Evolutionary conservation across 2,797 vertebrate genomes (phyloP).

Genomic region (Falco peregrinus): DNA sequence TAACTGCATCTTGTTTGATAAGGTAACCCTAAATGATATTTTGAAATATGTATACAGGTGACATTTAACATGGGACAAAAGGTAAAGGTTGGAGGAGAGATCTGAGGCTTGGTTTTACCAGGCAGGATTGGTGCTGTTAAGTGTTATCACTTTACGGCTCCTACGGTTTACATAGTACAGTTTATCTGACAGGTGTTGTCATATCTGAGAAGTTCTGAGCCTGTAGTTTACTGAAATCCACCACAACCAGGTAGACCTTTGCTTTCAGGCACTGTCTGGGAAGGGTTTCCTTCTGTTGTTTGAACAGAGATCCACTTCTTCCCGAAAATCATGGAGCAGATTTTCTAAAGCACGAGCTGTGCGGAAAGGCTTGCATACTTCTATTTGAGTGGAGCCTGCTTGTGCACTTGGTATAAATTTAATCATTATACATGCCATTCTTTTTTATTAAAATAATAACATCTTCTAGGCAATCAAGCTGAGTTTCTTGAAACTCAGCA

Average conservation of each 20-base stretch:
- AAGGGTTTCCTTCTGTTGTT: neutral
- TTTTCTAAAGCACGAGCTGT: neutral
- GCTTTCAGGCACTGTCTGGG: neutral
- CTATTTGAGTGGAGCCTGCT: slow-evolving; percentile 32
- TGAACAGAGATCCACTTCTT: neutral
- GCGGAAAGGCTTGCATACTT: neutral
- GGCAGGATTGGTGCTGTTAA: neutral
- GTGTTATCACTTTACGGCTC: neutral
- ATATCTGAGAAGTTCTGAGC: neutral
- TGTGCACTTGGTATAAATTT: slow-evolving; percentile 63
- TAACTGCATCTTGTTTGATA: neutral
- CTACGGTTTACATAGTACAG: neutral
- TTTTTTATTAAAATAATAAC: slow-evolving; percentile 81
- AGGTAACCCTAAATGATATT: neutral
- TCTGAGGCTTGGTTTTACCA: neutral
- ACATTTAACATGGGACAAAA: neutral
- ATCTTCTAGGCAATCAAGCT: slow-evolving; percentile 73
- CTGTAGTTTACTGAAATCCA: neutral
- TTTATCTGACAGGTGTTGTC: neutral
- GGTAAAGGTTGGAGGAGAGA: neutral
- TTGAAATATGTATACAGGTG: neutral
- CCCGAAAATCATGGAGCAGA: neutral
- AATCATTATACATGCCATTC: slow-evolving; percentile 70
- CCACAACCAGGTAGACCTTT: neutral
- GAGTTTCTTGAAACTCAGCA: slow-evolving; percentile 75